Evolutionary conservation across 2,113 vertebrate species (phyloP), one percentile per base, ranked within the genome.

Genomic region (Girardinichthys multiradiatus): DNA sequence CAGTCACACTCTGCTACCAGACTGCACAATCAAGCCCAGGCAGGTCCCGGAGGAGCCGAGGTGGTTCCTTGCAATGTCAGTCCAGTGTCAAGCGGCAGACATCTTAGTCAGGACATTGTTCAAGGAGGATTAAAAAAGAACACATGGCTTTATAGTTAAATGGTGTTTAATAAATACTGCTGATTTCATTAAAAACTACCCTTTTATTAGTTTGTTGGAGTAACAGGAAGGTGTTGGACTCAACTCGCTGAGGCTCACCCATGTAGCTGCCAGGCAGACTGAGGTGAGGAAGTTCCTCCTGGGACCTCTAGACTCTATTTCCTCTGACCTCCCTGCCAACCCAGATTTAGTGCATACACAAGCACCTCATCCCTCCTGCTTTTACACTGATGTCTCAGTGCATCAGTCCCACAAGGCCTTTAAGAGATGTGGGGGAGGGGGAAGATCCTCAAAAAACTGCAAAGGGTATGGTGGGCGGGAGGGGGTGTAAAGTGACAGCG

Each of bases 301-400:
- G 87, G 92, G 92, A 92, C 87, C 84, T 86, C 68, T 73, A 74
- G 87, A 91, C 89, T 93, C 87, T 19, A 90, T 92, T 91, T 92
- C 91, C 86, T 89, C 74, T 90, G 90, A 91, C 91, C 91, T 91
- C 90, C 74, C 89, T 90, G 90, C 84, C 88, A 91, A 88, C 89
- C 67, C 86, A 87, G 89, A 93, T 93, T 89, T 89, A 93, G 88
- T 89, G 90, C 85, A 79, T 86, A 89, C 90, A 90, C 71, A 79
- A 73, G 85, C 80, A 83, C 81, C 87, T 92, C 91, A 93, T 91
- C 86, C 82, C 84, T 89, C 79, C 88, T 83, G 86, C 87, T 87
- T 87, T 90, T 83, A 83, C 89, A 80, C 81, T 64, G 83, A 87
- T 86, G 87, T 86, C 85, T 87, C 84, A 54, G 65, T 76, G 81